These are phyloP conservation scores for Laodelphax striatellus DNA, from an alignment of 1,140 invertebrate species.

Conservation along the genomic window DNA sequence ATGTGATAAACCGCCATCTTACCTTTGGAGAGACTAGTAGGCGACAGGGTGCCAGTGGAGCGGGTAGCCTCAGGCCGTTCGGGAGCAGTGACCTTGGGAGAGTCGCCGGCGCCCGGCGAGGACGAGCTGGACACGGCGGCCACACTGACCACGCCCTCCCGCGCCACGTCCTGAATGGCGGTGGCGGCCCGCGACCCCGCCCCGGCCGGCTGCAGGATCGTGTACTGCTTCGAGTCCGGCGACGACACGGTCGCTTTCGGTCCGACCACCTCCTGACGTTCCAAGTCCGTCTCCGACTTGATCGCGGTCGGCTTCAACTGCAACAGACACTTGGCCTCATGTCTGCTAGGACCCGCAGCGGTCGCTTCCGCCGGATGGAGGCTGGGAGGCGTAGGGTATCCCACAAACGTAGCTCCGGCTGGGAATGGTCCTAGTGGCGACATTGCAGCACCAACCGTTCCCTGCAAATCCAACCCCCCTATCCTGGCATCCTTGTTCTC, in stretches of 20 bases:
- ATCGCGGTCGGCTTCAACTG: slow-evolving; percentile 33
- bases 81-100: slow-evolving; percentile 19
- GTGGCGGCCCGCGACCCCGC: slow-evolving; percentile 61
- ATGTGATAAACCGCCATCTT: too few species aligned
- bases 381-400: slow-evolving; percentile 37
- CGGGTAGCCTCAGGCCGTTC: slow-evolving; percentile 28
- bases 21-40: slow-evolving; percentile 62
- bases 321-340: slow-evolving; percentile 28
- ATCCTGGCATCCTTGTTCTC: slow-evolving; percentile 28
- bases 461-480: slow-evolving; percentile 34
- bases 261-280: slow-evolving; percentile 17
- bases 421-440: slow-evolving; percentile 45
- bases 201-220: slow-evolving; percentile 67
- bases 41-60: slow-evolving; percentile 46
- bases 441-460: slow-evolving; percentile 29
- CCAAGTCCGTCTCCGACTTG: slow-evolving; percentile 30
- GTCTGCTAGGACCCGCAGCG: slow-evolving; percentile 26
- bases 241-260: slow-evolving; percentile 24
- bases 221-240: slow-evolving; percentile 55
- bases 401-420: slow-evolving; percentile 48
- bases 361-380: slow-evolving; percentile 30
- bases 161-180: slow-evolving; percentile 58
- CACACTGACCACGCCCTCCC: slow-evolving; percentile 49
- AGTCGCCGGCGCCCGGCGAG: slow-evolving; percentile 5
- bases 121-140: slow-evolving; percentile 45